Evolutionary conservation across 2,797 vertebrate species (phyloP), one percentile per base, ranked within the genome.

Genomic region (Taenioides sp.): DNA sequence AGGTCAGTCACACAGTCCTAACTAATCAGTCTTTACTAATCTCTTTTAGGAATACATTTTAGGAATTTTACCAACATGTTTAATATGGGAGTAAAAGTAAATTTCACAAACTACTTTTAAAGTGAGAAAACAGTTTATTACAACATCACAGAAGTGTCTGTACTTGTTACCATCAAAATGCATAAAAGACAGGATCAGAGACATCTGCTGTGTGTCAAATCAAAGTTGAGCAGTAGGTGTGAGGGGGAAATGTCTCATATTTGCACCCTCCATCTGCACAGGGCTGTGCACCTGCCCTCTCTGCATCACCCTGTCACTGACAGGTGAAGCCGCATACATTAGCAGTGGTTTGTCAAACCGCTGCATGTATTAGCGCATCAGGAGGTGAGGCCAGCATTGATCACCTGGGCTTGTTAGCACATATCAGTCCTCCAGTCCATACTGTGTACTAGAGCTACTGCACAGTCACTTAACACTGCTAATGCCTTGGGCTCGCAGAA

Each of bases 261-360:
- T 69, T 65, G 77, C 73, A 79, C 55, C 83, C 74, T 86, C 80
- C 76, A 90, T 85, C 79, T 84, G 80, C 70, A 77, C 74, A 76
- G 79, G 86, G 86, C 87, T 86, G 83, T 92, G 92, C 91, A 92
- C 88, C 87, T 92, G 85, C 83, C 85, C 86, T 86, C 81, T 73
- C 80, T 61, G 74, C 83, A 78, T 91, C 91, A 91, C 89, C 91
- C 86, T 92, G 89, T 92, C 90, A 93, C 89, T 67, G 90, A 86
- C 92, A 96, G 94, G 95, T 96, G 94, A 93, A 89, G 87, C 87
- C 73, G 94, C 93, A 96, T 95, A 95, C 92, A 96, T 97, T 97
- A 96, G 91, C 95, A 86, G 92, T 88, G 77, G 92, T 94, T 89
- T 92, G 95, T 95, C 88, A 93, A 96, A 93, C 93, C 95, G 79